A percentile compares a stretch with the other conserved stretches of the same genome.
Conservation (phyloP, 2,797 vertebrate genomes). For the Alfaro cultratus region DNA sequence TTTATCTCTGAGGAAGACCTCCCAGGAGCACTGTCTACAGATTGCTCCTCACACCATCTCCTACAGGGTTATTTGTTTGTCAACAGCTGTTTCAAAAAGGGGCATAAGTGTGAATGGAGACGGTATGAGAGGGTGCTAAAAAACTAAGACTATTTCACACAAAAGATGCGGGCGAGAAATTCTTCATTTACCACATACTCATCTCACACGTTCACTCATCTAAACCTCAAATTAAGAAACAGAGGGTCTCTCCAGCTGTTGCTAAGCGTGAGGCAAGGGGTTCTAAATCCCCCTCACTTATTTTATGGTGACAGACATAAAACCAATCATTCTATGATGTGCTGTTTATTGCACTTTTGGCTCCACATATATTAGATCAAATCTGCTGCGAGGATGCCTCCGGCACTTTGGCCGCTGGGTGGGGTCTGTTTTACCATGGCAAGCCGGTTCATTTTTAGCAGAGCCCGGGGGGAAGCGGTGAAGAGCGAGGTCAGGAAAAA, state of each 20-base stretch:
- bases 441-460: conserved; percentile 54
- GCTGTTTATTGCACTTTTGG: conserved; percentile 61
- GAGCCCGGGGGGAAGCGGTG: conserved; percentile 47
- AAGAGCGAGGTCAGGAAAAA: conserved; percentile 61
- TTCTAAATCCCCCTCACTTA: conserved; percentile 33
- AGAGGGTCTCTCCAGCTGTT: conserved; percentile 36
- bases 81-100: conserved; percentile 61
- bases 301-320: conserved; percentile 51
- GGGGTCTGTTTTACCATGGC: conserved; percentile 57
- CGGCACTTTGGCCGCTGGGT: conserved; percentile 36
- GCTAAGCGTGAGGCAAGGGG: conserved; percentile 43
- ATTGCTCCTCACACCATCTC: conserved; percentile 62
- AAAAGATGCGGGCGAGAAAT: conserved; percentile 63
- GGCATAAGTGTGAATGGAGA: conserved; percentile 65
- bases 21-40: conserved; percentile 41
- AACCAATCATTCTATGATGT: conserved; percentile 53
- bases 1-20: conserved; percentile 38
- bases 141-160: conserved; percentile 60
- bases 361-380: conserved; percentile 34
- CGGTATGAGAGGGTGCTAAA: conserved; percentile 55
- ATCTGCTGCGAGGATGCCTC: conserved; percentile 45
- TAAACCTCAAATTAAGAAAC: conserved; percentile 39
- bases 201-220: conserved; percentile 39
- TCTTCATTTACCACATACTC: conserved; percentile 55
- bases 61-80: conserved; percentile 65